Evolutionary conservation across 1,140 invertebrate genomes (phyloP).

Genomic region (Anthonomus grandis): DNA sequence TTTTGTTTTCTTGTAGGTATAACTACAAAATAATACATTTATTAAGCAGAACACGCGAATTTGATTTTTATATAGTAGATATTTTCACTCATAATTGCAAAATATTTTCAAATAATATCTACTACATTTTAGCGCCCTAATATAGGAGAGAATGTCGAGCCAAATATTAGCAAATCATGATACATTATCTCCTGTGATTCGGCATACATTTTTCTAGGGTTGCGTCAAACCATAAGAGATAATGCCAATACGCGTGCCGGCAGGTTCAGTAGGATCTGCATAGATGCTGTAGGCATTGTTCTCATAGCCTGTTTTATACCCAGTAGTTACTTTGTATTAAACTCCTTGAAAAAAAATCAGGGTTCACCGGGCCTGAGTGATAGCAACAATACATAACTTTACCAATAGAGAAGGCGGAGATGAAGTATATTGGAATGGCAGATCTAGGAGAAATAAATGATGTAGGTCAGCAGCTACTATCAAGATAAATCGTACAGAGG

Average conservation of each 20-base stretch:
- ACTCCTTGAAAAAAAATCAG: too few relatives aligned
- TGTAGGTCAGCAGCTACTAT: too few relatives aligned
- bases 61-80: neutral
- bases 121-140: neutral
- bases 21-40: neutral
- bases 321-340: too few relatives aligned
- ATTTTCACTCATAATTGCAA: neutral
- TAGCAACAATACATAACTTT: too few relatives aligned
- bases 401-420: too few relatives aligned
- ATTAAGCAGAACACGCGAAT: neutral
- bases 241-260: conserved; percentile 6
- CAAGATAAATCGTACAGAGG: too few relatives aligned
- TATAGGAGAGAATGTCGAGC: neutral
- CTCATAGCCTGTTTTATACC: too few relatives aligned
- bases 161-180: conserved; percentile 1
- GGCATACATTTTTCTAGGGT: conserved; percentile 5
- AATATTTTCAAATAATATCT: neutral
- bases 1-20: neutral
- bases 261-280: too few relatives aligned
- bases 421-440: too few relatives aligned
- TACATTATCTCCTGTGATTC: conserved; percentile 11
- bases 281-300: too few relatives aligned
- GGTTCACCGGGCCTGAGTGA: too few relatives aligned
- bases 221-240: neutral
- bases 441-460: too few relatives aligned